phyloP scores from a whole-genome alignment of 2,888 invertebrate species.

The Napeogenes inachia region DNA sequence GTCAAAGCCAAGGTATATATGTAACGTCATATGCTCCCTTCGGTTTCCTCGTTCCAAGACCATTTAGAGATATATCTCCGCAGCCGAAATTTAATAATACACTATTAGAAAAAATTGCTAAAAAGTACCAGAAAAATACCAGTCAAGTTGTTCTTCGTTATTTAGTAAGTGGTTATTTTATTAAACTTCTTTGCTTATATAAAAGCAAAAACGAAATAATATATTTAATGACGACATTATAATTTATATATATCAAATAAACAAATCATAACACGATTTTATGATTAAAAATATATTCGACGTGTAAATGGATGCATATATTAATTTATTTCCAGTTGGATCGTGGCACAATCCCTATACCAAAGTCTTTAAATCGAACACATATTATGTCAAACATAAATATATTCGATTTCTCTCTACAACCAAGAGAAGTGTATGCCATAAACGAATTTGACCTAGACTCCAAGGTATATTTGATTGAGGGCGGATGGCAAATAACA shows the following conservation, averaged over 20 bases:
- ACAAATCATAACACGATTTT: neutral
- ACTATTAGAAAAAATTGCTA: conserved; percentile 72
- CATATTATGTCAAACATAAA: conserved; percentile 77
- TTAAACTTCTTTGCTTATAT: too few relatives aligned
- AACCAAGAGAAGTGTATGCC: conserved; percentile 65
- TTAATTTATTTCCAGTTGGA: conserved; percentile 58
- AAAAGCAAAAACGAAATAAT: too few relatives aligned
- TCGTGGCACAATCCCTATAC: conserved; percentile 76
- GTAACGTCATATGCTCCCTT: conserved; percentile 12
- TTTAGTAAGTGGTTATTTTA: conserved; percentile 65
- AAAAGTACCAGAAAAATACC: conserved; percentile 80
- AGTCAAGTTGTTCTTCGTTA: conserved; percentile 81
- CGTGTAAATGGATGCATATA: conserved; percentile 2
- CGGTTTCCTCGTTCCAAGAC: conserved; percentile 15
- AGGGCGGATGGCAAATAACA: neutral
- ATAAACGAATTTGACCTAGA: conserved; percentile 71
- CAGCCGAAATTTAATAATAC: conserved; percentile 32
- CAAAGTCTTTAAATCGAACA: conserved; percentile 76
- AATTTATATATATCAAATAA: too few relatives aligned
- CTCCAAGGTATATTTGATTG: conserved; percentile 37
- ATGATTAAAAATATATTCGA: conserved; percentile 9
- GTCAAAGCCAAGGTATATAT: conserved; percentile 14
- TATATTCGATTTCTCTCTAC: conserved; percentile 77
- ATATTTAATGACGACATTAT: too few relatives aligned
- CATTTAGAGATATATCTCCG: neutral